These are phyloP conservation scores for Actinia tenebrosa DNA, from an alignment of 64 coral and sea anemone genomes.

Conservation along the genomic window DNA sequence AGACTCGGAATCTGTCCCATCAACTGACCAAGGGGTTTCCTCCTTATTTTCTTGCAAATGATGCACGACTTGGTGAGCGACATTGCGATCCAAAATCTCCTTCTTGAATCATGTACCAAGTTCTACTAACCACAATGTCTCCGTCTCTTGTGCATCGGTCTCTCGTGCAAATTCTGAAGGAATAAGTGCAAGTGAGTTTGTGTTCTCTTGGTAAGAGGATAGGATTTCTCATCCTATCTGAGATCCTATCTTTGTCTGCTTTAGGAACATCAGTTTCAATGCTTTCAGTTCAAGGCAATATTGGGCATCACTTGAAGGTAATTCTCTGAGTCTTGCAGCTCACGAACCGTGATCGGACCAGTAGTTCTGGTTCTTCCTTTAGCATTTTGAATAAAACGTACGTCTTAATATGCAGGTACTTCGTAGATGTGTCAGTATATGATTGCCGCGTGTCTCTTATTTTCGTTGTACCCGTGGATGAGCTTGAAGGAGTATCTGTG, in stretches of 20 bases:
- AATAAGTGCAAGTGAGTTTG: slow-evolving; percentile 12
- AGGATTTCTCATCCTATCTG: slow-evolving; percentile 24
- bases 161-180: slow-evolving; percentile 26
- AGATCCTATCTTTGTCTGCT: slow-evolving; percentile 1
- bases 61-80: slow-evolving; percentile 24
- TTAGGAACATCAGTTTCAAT: slow-evolving; percentile 18
- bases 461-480: too few species aligned
- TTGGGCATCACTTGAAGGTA: slow-evolving; percentile 34
- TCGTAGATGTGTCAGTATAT: too few species aligned
- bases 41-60: slow-evolving; percentile 32
- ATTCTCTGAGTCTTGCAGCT: slow-evolving; percentile 30
- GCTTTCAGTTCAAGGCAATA: background rate
- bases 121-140: slow-evolving; percentile 42
- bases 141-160: background rate
- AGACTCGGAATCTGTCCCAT: slow-evolving; percentile 71
- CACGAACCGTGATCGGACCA: slow-evolving; percentile 19
- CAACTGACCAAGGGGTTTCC: slow-evolving; percentile 28
- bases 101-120: slow-evolving; percentile 44
- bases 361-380: slow-evolving; percentile 4
- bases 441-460: too few species aligned
- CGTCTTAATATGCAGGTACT: background rate
- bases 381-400: slow-evolving; percentile 15
- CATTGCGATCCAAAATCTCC: slow-evolving; percentile 46
- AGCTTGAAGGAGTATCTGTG: too few species aligned
- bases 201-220: slow-evolving; percentile 31